Evolutionary conservation across 2,113 vertebrate species (phyloP).

Genomic region (Stictonetta naevosa): DNA sequence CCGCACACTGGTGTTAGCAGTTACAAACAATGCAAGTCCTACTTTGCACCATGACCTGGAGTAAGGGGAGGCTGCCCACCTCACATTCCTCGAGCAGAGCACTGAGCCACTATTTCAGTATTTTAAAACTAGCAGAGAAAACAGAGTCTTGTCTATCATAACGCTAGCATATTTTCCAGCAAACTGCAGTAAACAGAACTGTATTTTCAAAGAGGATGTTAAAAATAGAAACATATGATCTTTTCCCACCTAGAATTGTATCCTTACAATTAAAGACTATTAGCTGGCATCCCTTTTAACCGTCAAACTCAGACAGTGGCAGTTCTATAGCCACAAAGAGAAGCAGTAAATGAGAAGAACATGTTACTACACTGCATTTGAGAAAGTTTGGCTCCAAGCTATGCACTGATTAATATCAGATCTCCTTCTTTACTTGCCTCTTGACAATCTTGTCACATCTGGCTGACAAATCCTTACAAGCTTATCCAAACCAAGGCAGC

Average conservation of each 20-base stretch:
- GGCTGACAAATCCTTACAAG: constrained; percentile 91
- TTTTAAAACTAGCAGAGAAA: constrained; percentile 40
- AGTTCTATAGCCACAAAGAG: constrained; percentile 78
- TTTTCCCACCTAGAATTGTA: constrained; percentile 62
- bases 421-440: constrained; percentile 85
- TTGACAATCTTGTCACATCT: constrained; percentile 92
- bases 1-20: neutral
- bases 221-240: constrained; percentile 53
- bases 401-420: constrained; percentile 91
- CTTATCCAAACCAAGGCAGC: constrained; percentile 82
- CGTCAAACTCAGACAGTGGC: constrained; percentile 81
- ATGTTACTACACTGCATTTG: constrained; percentile 88
- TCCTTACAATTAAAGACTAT: constrained; percentile 69
- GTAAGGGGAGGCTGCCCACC: constrained; percentile 24
- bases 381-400: constrained; percentile 91
- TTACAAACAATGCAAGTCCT: constrained; percentile 18
- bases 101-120: constrained; percentile 43
- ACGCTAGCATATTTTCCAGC: constrained; percentile 37
- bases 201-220: constrained; percentile 52
- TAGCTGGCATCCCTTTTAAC: constrained; percentile 75
- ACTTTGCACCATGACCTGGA: constrained; percentile 47
- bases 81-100: constrained; percentile 46
- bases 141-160: constrained; percentile 24
- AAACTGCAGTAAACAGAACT: constrained; percentile 16
- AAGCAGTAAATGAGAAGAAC: constrained; percentile 87